These are phyloP conservation scores for Osedax fenrisi DNA, from an alignment of 2,888 invertebrate genomes.

Conservation along the genomic window DNA sequence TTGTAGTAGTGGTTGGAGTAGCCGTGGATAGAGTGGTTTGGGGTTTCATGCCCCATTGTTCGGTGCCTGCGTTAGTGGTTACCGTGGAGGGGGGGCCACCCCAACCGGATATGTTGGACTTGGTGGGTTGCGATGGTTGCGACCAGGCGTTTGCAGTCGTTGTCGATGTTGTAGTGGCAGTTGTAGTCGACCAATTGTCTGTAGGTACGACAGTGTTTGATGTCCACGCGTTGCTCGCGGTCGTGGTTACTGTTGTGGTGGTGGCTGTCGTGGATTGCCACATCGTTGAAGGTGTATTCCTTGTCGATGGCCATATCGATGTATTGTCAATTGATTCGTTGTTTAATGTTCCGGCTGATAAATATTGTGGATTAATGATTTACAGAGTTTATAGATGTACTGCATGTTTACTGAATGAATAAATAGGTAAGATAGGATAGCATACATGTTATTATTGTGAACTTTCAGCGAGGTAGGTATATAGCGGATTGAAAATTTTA, in stretches of 20 bases:
- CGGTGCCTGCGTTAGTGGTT: slow-evolving; percentile 34
- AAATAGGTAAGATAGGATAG: too few species aligned
- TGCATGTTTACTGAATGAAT: too few species aligned
- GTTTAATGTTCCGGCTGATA: too few species aligned
- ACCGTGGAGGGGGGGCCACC: not conserved
- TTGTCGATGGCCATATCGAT: not conserved
- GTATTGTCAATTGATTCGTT: too few species aligned
- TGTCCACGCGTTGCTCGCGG: not conserved
- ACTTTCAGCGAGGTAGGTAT: too few species aligned
- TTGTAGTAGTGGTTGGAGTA: not conserved
- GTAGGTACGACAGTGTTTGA: not conserved
- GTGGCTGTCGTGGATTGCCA: not conserved
- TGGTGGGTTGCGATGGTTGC: not conserved
- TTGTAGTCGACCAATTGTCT: not conserved
- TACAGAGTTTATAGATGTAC: too few species aligned
- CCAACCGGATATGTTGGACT: slow-evolving; percentile 18
- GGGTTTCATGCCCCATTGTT: slow-evolving; percentile 31
- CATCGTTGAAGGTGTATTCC: not conserved
- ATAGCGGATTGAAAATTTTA: too few species aligned
- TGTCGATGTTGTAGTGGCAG: not conserved
- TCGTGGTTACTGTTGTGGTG: not conserved
- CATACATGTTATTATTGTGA: too few species aligned
- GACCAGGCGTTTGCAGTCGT: not conserved
- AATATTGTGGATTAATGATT: too few species aligned
- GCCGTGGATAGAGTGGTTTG: not conserved